phyloP scores from a whole-genome alignment of 2,888 invertebrate species.

The Suillia variegata region DNA sequence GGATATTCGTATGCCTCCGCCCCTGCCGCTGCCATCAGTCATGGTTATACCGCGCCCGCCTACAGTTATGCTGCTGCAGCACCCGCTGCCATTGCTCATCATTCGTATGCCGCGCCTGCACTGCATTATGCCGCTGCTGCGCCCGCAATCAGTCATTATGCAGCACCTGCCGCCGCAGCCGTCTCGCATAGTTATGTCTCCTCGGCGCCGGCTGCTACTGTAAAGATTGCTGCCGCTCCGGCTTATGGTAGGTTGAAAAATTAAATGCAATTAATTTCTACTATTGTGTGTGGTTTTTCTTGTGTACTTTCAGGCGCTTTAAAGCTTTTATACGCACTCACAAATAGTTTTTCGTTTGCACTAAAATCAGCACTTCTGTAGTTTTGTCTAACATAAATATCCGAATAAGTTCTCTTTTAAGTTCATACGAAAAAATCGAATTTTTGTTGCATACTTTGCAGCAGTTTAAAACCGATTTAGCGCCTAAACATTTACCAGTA shows the following conservation, averaged over 20 bases:
- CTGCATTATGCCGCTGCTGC: conserved; percentile 26
- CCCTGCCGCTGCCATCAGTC: conserved; percentile 34
- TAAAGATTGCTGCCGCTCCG: conserved; percentile 52
- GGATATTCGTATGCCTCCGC: conserved; percentile 22
- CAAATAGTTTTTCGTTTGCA: no score
- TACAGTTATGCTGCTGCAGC: conserved; percentile 36
- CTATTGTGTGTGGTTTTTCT: no score
- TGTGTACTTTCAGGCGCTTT: background rate
- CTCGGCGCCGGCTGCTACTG: conserved; percentile 41
- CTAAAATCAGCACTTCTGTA: no score
- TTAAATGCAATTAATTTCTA: conserved; percentile 21
- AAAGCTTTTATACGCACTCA: no score
- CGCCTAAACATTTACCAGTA: no score
- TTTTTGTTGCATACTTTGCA: no score
- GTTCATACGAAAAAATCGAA: no score
- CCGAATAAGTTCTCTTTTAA: no score
- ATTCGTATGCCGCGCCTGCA: conserved; percentile 27
- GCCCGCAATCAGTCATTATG: conserved; percentile 25
- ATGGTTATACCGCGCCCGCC: conserved; percentile 29
- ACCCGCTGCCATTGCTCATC: conserved; percentile 23
- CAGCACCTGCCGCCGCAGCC: conserved; percentile 25
- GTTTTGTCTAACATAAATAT: no score
- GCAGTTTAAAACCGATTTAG: no score
- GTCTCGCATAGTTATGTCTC: conserved; percentile 34
- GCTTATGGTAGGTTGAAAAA: conserved; percentile 52